Percentiles rank a stretch among this genome's conserved stretches.
Evolutionary conservation across 2,113 vertebrate genomes (phyloP).

Genomic region (Sula dactylatra): DNA sequence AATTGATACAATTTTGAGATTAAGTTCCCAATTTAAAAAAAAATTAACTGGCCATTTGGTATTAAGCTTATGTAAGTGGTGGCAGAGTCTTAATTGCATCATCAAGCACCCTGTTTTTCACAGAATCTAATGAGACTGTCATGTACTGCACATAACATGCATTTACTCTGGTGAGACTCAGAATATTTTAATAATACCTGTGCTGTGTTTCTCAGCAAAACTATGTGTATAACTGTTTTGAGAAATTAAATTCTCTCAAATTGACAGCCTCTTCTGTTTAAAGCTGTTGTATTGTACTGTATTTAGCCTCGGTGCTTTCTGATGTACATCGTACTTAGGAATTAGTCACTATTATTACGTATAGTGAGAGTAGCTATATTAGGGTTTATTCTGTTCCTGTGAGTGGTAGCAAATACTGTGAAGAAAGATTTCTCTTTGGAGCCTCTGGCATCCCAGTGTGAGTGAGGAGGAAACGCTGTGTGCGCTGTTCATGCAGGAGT

Average conservation of each 20-base stretch:
- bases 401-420: neutral
- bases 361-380: neutral
- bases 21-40: neutral
- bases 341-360: neutral
- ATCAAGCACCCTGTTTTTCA: neutral
- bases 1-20: neutral
- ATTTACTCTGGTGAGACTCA: neutral
- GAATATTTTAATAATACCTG: neutral
- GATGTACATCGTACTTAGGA: neutral
- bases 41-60: neutral
- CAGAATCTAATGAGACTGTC: neutral
- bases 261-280: neutral
- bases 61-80: neutral
- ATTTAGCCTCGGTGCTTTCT: neutral
- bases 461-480: neutral
- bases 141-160: neutral
- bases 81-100: neutral
- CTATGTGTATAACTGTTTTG: neutral
- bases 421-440: neutral
- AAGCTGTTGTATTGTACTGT: neutral
- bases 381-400: neutral
- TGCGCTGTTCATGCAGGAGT: neutral
- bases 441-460: neutral
- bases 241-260: neutral
- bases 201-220: neutral